Evolutionary conservation across 2,888 invertebrate species (phyloP), one percentile per base, ranked within the genome.

Genomic region (Coleophora deauratella): DNA sequence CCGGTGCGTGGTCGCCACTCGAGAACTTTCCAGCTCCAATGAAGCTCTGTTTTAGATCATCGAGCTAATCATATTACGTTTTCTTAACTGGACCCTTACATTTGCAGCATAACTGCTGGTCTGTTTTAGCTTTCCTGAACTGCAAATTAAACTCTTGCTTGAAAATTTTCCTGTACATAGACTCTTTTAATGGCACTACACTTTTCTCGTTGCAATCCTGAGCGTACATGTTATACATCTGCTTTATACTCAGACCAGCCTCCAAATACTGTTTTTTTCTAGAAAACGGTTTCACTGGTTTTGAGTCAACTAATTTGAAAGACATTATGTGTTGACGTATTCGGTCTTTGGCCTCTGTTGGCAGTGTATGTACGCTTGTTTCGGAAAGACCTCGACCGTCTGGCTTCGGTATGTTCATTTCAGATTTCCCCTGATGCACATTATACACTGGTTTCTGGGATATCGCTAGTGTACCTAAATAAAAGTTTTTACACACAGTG

Each of bases 101-200:
- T 39, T 74, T 66, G 46, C 67, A 66, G 50, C 84, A 84, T 15
- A 82, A 37, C 21, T 63, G 62, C 15, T 67, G 67, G 9, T 74
- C 68, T 13, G 57, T 52, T 44, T 79, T 79, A 21, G 62, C 50
- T 52, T 72, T 80, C 31, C 64, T 69, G 50, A 84, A 81, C 53
- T 73, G 62, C 41, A 85, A 59, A 58, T 82, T 84, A 42, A 77
- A 85, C 42, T 85, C 84, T 27, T 66, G 59, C 31, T 72, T 77
- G 49, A 81, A 72, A 45, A 85, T 85, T 55, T 79, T 82, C 42
- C 84, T 77, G 41, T 81, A 85, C 84, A 85, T 85, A 0, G 81
- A 81, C 44, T 82, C 80, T 52, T 81, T 84, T 0, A 81, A 81
- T 9, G 69, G 55, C 9, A 50, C 51, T 1, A 58, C 36, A 46